phyloP scores from a whole-genome alignment of 2,888 invertebrate species.

The Hetaerina titia region DNA sequence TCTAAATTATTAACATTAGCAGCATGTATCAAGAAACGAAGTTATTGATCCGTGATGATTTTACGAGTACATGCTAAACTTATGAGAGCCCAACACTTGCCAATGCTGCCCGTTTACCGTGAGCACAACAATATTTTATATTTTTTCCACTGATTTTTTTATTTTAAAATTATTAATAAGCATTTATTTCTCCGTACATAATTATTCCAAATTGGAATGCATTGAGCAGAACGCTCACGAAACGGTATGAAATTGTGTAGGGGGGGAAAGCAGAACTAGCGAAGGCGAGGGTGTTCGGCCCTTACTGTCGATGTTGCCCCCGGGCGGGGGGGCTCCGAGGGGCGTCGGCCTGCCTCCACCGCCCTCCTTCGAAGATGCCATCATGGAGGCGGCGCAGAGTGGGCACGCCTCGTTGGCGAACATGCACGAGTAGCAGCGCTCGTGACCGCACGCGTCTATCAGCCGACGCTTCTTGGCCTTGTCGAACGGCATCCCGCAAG shows the following conservation, averaged over 20 bases:
- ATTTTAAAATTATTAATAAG: no score
- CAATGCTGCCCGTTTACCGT: no score
- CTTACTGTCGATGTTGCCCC: conserved; percentile 72
- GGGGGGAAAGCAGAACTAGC: not conserved
- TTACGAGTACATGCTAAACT: no score
- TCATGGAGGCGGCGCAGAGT: conserved; percentile 82
- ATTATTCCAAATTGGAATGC: not conserved
- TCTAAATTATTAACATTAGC: no score
- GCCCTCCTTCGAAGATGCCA: conserved; percentile 71
- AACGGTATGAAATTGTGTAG: not conserved
- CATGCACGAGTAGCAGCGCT: conserved; percentile 96
- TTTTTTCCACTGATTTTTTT: no score
- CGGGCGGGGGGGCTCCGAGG: conserved; percentile 75
- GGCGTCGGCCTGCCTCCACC: conserved; percentile 78
- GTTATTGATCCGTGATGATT: no score
- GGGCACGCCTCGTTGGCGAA: conserved; percentile 95
- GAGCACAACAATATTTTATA: no score
- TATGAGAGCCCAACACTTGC: no score
- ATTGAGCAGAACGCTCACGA: not conserved
- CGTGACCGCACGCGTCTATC: conserved; percentile 97
- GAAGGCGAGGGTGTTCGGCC: conserved; percentile 72
- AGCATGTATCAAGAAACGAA: no score
- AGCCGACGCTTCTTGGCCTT: conserved; percentile 97
- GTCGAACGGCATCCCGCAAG: conserved; percentile 96
- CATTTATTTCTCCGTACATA: no score